Percentiles rank a stretch among this genome's conserved stretches.
Evolutionary conservation across 2,797 vertebrate species (phyloP).

Genomic region (Molothrus ater): DNA sequence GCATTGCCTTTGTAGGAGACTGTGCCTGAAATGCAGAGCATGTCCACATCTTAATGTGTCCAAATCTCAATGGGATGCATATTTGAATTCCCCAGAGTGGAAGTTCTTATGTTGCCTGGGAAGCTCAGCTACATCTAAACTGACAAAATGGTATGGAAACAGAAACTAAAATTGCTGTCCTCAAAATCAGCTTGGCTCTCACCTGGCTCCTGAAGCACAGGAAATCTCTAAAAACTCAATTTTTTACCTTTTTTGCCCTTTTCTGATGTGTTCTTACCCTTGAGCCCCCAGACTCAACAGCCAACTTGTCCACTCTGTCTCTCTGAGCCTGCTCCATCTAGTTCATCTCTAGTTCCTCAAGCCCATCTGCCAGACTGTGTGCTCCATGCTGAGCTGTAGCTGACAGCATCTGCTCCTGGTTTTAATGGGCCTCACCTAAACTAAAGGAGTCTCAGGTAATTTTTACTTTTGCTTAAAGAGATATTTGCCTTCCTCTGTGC

Average conservation of each 20-base stretch:
- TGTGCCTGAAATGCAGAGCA: not conserved
- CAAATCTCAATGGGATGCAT: not conserved
- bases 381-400: not conserved
- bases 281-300: not conserved
- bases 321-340: not conserved
- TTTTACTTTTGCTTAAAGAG: not conserved
- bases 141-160: not conserved
- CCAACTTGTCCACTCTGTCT: rapidly evolving
- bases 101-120: not conserved
- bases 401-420: not conserved
- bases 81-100: not conserved
- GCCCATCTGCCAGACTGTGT: not conserved
- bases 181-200: not conserved
- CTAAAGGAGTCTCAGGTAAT: not conserved
- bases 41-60: not conserved
- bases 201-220: not conserved
- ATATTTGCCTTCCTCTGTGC: not conserved
- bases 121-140: not conserved
- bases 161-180: not conserved
- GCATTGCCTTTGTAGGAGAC: not conserved
- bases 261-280: not conserved
- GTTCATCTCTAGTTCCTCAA: not conserved
- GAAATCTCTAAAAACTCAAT: not conserved
- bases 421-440: not conserved
- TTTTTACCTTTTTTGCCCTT: not conserved